Percentiles rank a stretch among this genome's conserved stretches.
Conservation (phyloP, 2,797 vertebrate genomes). For the Pseudomugil gertrudae region DNA sequence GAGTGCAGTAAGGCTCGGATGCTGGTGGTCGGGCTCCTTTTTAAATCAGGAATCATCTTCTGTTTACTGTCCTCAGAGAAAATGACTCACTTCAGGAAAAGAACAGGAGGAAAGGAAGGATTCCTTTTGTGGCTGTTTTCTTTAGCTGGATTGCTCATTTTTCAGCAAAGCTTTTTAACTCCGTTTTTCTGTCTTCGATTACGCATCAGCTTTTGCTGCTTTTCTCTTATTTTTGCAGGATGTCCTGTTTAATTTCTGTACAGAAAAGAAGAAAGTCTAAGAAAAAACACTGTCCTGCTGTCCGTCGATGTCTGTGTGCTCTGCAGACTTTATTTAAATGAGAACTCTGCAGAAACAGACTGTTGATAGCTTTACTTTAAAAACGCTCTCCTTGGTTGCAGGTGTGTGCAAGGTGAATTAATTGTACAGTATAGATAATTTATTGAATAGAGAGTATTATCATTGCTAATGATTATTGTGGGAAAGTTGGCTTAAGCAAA, state of each 20-base stretch:
- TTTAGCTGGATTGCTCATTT: conserved; percentile 68
- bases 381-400: conserved; percentile 68
- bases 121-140: conserved; percentile 40
- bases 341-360: conserved; percentile 47
- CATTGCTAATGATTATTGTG: conserved; percentile 79
- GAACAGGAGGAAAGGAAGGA: conserved; percentile 43
- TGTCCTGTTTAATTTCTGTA: conserved; percentile 68
- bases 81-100: conserved; percentile 71
- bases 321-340: conserved; percentile 45
- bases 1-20: conserved; percentile 82
- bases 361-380: conserved; percentile 74
- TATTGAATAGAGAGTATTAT: conserved; percentile 87
- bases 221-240: conserved; percentile 36
- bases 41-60: conserved; percentile 65
- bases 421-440: conserved; percentile 88
- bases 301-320: conserved; percentile 46
- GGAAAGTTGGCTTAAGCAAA: conserved; percentile 66
- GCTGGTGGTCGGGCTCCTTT: conserved; percentile 34
- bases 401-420: conserved; percentile 74
- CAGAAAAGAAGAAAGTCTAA: conserved; percentile 50
- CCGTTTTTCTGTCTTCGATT: conserved; percentile 63
- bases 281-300: conserved; percentile 32
- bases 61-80: conserved; percentile 71
- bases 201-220: conserved; percentile 66
- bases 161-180: conserved; percentile 68